A percentile compares a stretch with the other conserved stretches of the same genome.
phyloP scores from a whole-genome alignment of 2,797 vertebrate species.

The Corythornis leucogaster region DNA sequence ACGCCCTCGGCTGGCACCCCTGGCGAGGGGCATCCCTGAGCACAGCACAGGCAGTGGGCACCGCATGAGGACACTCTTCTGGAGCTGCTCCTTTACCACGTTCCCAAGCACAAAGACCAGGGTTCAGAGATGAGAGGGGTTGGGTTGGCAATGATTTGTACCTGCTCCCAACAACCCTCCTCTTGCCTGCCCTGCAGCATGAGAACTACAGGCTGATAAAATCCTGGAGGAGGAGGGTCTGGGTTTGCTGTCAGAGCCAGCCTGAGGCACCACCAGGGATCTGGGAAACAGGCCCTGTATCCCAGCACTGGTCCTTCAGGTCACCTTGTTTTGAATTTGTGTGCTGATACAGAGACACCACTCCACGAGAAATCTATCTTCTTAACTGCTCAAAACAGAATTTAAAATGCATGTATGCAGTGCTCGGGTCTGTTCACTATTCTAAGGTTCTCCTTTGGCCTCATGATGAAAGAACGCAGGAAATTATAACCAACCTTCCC shows the following conservation, averaged over 20 bases:
- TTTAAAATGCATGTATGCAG: slow-evolving; percentile 29
- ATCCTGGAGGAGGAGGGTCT: background rate
- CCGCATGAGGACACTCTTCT: background rate
- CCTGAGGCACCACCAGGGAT: background rate
- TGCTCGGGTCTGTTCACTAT: slow-evolving; percentile 43
- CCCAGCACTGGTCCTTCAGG: background rate
- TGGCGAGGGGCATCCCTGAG: rapidly evolving
- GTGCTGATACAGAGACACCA: background rate
- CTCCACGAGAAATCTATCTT: background rate
- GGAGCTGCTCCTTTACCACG: rapidly evolving
- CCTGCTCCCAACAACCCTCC: background rate
- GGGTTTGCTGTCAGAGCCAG: background rate
- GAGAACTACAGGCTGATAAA: background rate
- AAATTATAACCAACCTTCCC: slow-evolving; percentile 65
- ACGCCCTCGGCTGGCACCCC: background rate
- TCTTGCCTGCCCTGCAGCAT: background rate
- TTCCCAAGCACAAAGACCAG: background rate
- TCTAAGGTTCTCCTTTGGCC: slow-evolving; percentile 69
- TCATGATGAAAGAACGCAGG: slow-evolving; percentile 59
- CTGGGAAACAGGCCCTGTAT: background rate
- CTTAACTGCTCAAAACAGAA: slow-evolving; percentile 8
- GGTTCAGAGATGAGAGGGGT: too few relatives aligned
- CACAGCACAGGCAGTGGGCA: background rate
- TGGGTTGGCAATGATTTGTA: background rate
- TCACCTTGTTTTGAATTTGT: background rate